Conservation (phyloP, 2,113 vertebrate species). For the Taurulus bubalis region DNA sequence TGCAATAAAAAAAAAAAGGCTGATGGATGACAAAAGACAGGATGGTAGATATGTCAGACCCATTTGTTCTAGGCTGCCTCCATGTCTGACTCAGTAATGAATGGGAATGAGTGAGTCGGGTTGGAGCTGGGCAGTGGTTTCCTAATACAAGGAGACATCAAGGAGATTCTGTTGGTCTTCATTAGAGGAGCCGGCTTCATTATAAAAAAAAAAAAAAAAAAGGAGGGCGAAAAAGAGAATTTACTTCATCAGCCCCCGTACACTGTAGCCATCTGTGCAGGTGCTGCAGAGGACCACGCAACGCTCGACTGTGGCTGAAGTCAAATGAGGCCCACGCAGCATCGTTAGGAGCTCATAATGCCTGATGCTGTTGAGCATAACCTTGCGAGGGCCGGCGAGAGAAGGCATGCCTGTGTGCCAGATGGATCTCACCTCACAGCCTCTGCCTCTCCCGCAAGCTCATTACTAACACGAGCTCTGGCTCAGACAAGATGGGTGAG, state of each 20-base stretch:
- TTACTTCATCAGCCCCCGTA: constrained; percentile 60
- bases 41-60: constrained; percentile 37
- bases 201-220: constrained; percentile 18
- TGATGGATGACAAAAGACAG: constrained; percentile 58
- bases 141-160: constrained; percentile 77
- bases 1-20: constrained; percentile 43
- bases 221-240: not conserved
- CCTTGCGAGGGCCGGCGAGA: constrained; percentile 79
- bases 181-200: constrained; percentile 73
- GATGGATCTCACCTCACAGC: constrained; percentile 80
- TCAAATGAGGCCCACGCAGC: constrained; percentile 83
- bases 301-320: constrained; percentile 64
- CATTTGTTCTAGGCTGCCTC: constrained; percentile 52
- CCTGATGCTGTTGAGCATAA: constrained; percentile 72
- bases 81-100: constrained; percentile 61
- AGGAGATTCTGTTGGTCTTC: constrained; percentile 75
- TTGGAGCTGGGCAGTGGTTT: constrained; percentile 45
- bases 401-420: constrained; percentile 61
- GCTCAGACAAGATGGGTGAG: constrained; percentile 63
- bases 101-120: constrained; percentile 50
- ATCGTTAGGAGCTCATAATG: constrained; percentile 80
- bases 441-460: constrained; percentile 72
- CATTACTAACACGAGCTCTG: constrained; percentile 80
- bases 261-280: constrained; percentile 31
- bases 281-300: constrained; percentile 53